A percentile compares a stretch with the other conserved stretches of the same genome.
Evolutionary conservation across 2,797 vertebrate genomes (phyloP).

Genomic region (Catostomus latipinnis): DNA sequence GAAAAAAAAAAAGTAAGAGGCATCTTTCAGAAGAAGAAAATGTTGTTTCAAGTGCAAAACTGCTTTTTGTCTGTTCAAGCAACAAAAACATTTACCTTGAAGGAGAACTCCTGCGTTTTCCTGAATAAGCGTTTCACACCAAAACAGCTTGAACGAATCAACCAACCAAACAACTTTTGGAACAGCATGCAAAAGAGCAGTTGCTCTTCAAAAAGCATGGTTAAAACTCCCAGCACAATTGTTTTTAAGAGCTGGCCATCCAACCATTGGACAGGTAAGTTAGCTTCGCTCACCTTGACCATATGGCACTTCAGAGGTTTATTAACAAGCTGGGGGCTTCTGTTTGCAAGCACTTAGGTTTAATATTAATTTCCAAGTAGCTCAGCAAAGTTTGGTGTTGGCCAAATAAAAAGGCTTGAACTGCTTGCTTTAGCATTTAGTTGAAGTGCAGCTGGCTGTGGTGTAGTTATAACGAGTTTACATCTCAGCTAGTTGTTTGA

Average conservation of each 20-base stretch:
- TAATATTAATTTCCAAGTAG: conserved; percentile 49
- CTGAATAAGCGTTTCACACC: not conserved
- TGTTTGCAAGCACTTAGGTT: conserved; percentile 22
- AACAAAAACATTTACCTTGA: conserved; percentile 20
- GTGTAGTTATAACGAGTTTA: conserved; percentile 63
- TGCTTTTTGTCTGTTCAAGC: conserved; percentile 1
- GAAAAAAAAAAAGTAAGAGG: not conserved
- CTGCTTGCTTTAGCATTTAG: conserved; percentile 52
- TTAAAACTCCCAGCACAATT: conserved; percentile 6
- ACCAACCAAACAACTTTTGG: conserved; percentile 16
- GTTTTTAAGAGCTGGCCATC: conserved; percentile 11
- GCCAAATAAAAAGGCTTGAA: conserved; percentile 45
- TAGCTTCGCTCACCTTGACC: conserved; percentile 15
- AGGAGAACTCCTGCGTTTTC: conserved; percentile 2
- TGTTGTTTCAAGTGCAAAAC: not conserved
- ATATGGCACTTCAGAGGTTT: conserved; percentile 39
- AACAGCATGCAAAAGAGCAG: conserved; percentile 6
- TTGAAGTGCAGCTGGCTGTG: conserved; percentile 57
- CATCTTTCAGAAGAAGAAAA: not conserved
- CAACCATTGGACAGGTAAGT: conserved; percentile 20
- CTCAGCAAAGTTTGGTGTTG: conserved; percentile 28
- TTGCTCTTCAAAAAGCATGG: not conserved
- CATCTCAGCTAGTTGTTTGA: conserved; percentile 61
- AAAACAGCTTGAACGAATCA: conserved; percentile 10
- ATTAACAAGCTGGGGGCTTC: not conserved